Percentiles rank a stretch among this genome's conserved stretches.
Conservation (phyloP, 2,888 invertebrate genomes). For the Cylindroiulus punctatus region DNA sequence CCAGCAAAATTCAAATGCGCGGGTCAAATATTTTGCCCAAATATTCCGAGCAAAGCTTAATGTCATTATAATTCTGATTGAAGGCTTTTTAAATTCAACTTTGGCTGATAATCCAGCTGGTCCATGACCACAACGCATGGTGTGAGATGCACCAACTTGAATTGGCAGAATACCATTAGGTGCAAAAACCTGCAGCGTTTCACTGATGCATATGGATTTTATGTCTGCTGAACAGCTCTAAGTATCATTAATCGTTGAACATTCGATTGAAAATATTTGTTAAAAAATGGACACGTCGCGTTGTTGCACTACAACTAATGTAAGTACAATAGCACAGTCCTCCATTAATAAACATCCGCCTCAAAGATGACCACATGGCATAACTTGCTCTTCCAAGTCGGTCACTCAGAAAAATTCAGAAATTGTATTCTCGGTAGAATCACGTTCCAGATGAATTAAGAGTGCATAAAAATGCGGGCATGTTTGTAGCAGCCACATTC, state of each 20-base stretch:
- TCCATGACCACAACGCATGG: slow-evolving; percentile 36
- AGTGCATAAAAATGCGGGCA: slow-evolving; percentile 45
- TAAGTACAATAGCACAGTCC: not conserved
- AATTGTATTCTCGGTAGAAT: not conserved
- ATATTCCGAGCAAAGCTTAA: slow-evolving; percentile 43
- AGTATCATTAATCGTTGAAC: not conserved
- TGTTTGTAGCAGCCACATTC: slow-evolving; percentile 28
- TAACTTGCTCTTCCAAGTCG: not conserved
- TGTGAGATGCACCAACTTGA: not conserved
- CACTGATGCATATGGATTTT: not conserved
- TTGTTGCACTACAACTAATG: not conserved
- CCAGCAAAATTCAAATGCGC: not conserved
- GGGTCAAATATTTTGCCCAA: slow-evolving; percentile 45
- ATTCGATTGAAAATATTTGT: too few species aligned
- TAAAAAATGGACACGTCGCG: too few species aligned
- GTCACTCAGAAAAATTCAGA: not conserved
- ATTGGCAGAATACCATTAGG: not conserved
- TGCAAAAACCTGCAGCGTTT: not conserved
- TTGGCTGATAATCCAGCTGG: slow-evolving; percentile 43
- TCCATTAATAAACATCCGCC: slow-evolving; percentile 9
- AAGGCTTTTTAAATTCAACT: slow-evolving; percentile 43
- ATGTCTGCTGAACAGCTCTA: not conserved
- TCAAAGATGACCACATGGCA: not conserved
- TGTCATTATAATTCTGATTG: slow-evolving; percentile 37
- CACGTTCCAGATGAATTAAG: slow-evolving; percentile 43